phyloP scores from a whole-genome alignment of 2,888 invertebrate species.

The Ariolimax columbianus region DNA sequence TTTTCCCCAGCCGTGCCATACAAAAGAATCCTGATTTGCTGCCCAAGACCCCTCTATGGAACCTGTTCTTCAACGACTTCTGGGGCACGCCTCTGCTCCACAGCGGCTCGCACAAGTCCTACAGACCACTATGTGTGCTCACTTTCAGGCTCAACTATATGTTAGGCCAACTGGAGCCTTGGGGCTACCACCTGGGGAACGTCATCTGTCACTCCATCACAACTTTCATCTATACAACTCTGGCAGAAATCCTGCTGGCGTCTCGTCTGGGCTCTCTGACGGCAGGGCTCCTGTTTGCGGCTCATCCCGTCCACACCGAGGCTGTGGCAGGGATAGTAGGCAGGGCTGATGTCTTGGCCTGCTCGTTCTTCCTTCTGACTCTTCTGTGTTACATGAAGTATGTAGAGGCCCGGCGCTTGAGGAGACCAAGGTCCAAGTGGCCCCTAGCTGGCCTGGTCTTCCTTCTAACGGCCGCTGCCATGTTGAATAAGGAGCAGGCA shows the following conservation, averaged over 20 bases:
- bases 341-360: slow-evolving; percentile 94
- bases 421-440: slow-evolving; percentile 48
- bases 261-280: slow-evolving; percentile 83
- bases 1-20: slow-evolving; percentile 91
- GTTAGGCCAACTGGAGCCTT: slow-evolving; percentile 81
- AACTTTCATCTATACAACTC: slow-evolving; percentile 88
- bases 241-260: slow-evolving; percentile 81
- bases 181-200: slow-evolving; percentile 91
- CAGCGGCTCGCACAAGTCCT: slow-evolving; percentile 97
- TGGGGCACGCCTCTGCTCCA: slow-evolving; percentile 97
- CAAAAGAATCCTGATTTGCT: slow-evolving; percentile 95
- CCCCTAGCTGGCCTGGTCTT: slow-evolving; percentile 84
- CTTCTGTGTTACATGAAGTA: slow-evolving; percentile 87
- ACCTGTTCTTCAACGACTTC: slow-evolving; percentile 94
- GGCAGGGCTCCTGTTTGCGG: slow-evolving; percentile 91
- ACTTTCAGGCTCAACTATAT: slow-evolving; percentile 91
- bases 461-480: slow-evolving; percentile 87
- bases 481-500: slow-evolving; percentile 96
- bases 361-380: slow-evolving; percentile 92
- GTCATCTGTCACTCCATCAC: slow-evolving; percentile 91
- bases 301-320: slow-evolving; percentile 97
- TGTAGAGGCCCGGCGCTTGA: slow-evolving; percentile 61
- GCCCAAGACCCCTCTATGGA: slow-evolving; percentile 87
- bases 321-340: slow-evolving; percentile 94
- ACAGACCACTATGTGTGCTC: slow-evolving; percentile 93